Evolutionary conservation across 2,888 invertebrate species (phyloP), one percentile per base, ranked within the genome.

Genomic region (Erannis defoliaria): DNA sequence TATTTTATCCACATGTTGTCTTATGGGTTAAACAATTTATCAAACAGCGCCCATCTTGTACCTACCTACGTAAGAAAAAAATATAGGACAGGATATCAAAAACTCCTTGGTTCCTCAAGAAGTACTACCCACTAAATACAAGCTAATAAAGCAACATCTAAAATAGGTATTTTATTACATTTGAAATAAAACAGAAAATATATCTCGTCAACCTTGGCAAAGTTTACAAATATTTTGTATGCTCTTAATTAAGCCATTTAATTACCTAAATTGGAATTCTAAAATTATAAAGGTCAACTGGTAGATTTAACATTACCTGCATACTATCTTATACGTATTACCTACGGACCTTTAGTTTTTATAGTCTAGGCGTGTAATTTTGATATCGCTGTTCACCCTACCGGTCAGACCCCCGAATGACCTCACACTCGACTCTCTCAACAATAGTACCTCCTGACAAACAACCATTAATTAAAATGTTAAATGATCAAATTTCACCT

Each of bases 381-480:
- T 16, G 59, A 57, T 33, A 55, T 54, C 55, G 0, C 51, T 40
- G 64, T 66, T 61, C 55, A 60, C 42, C 40, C 58, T 70, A 64
- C 62, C 59, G 63, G 61, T 63, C 59, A 59, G 48, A 64, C 60
- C 48, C 59, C 57, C 6, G n/a, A 49, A 55, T 23, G 19, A 10
- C 45, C 29, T 16, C 46, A 43, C 37, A 51, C 51, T 56, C 58
- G 51, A 48, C 54, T 59, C 33, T 61, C 18, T 56, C 46, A 37
- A 33, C 38, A 42, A 45, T 55, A 61, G 66, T 54, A 65, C 72
- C 71, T 67, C 70, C 73, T 76, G 72, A 76, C 72, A 65, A 70
- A 68, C 68, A 56, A 54, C 75, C 56, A 76, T 77, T 71, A 70
- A 1, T 14, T 12, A 48, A 53, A 26, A 6, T 26, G 26, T 6